phyloP scores from a whole-genome alignment of 2,113 vertebrate species.

The Okapia johnstoni region DNA sequence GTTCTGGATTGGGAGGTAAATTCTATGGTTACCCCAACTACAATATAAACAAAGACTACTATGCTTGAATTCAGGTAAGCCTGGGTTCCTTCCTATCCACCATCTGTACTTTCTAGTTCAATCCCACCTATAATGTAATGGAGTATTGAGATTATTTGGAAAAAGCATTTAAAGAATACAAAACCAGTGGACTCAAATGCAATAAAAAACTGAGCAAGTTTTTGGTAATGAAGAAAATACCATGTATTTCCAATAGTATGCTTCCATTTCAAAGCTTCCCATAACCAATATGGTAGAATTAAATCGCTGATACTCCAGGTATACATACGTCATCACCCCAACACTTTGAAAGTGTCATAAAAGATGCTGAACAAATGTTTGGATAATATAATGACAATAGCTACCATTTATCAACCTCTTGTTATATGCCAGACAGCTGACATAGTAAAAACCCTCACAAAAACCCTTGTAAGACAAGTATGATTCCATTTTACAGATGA shows the following conservation, averaged over 20 bases:
- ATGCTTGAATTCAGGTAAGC: neutral
- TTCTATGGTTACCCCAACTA: neutral
- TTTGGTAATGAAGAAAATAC: neutral
- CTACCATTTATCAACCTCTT: neutral
- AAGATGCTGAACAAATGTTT: neutral
- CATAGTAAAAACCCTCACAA: neutral
- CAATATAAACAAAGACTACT: neutral
- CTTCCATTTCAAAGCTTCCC: neutral
- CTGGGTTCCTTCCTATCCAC: neutral
- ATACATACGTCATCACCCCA: neutral
- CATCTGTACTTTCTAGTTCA: neutral
- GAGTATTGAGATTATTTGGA: neutral
- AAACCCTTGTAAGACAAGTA: neutral
- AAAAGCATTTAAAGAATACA: conserved; percentile 1
- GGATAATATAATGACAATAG: neutral
- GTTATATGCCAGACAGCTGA: neutral
- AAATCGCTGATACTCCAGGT: neutral
- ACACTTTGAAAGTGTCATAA: neutral
- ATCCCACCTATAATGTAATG: neutral
- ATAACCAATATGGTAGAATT: neutral
- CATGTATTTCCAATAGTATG: neutral
- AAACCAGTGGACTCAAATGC: neutral
- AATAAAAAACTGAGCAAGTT: neutral
- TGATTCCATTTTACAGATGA: neutral
- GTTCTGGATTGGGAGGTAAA: neutral